Percentiles rank a stretch among this genome's conserved stretches.
phyloP scores from a whole-genome alignment of 2,797 vertebrate genomes.

The Odontamblyopus lacepedii region DNA sequence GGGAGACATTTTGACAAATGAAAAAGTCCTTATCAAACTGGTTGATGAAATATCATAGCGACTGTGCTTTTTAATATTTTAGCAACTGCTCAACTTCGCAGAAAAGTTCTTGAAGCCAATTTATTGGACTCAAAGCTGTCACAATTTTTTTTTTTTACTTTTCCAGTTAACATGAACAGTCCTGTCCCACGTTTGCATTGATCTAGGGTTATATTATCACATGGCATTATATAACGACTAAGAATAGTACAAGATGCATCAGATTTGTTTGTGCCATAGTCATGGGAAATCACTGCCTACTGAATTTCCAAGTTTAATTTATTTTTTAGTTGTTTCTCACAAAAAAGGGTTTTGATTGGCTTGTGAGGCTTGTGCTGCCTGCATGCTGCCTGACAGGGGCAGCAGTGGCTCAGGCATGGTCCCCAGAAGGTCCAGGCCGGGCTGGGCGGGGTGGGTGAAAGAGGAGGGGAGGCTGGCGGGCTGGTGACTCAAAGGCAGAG shows the following conservation, averaged over 20 bases:
- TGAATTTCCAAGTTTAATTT: slow-evolving; percentile 21
- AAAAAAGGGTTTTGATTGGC: slow-evolving; percentile 80
- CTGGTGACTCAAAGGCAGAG: slow-evolving; percentile 83
- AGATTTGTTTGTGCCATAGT: slow-evolving; percentile 50
- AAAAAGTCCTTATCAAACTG: slow-evolving; percentile 23
- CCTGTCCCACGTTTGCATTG: slow-evolving; percentile 42
- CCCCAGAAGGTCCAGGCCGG: slow-evolving; percentile 70
- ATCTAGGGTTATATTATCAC: slow-evolving; percentile 52
- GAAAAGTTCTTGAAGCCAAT: slow-evolving; percentile 33
- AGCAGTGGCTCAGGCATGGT: slow-evolving; percentile 84
- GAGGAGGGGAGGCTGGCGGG: slow-evolving; percentile 83
- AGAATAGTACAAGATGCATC: slow-evolving; percentile 31
- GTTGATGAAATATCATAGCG: slow-evolving; percentile 42
- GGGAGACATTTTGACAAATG: slow-evolving; percentile 31
- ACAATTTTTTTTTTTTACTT: background rate
- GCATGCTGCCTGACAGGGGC: slow-evolving; percentile 70
- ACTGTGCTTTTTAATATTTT: slow-evolving; percentile 50
- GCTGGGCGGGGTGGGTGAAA: slow-evolving; percentile 75
- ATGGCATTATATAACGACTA: slow-evolving; percentile 60
- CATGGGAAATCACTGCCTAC: slow-evolving; percentile 43
- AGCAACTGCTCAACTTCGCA: slow-evolving; percentile 29
- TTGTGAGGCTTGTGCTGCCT: slow-evolving; percentile 59
- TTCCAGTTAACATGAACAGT: slow-evolving; percentile 22
- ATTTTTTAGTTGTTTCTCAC: slow-evolving; percentile 58
- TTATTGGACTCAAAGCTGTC: slow-evolving; percentile 31